phyloP scores from a whole-genome alignment of 2,113 vertebrate genomes.

The Mormoops blainvillei region DNA sequence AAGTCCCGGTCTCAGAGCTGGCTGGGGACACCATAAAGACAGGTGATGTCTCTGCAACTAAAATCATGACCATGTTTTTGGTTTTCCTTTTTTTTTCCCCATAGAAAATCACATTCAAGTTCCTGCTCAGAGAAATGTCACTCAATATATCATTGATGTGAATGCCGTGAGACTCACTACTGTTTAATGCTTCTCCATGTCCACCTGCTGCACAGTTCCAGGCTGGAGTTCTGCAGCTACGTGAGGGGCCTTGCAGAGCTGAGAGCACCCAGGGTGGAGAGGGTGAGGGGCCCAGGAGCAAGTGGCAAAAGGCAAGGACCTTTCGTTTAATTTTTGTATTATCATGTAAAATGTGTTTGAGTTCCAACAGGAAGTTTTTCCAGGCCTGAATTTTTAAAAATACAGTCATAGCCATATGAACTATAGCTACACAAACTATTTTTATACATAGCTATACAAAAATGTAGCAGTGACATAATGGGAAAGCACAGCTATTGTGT shows the following conservation, averaged over 20 bases:
- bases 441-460: not conserved
- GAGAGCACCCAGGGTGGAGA: fast-evolving
- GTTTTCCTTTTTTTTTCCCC: not conserved
- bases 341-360: not conserved
- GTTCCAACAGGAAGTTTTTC: not conserved
- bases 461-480: not conserved
- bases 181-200: not conserved
- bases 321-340: not conserved
- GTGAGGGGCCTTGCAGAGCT: not conserved
- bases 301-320: not conserved
- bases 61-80: not conserved
- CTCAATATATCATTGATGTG: not conserved
- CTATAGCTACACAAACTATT: not conserved
- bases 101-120: not conserved
- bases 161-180: not conserved
- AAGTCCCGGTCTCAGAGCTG: not conserved
- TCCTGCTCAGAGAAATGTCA: not conserved
- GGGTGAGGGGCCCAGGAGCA: not conserved
- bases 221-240: not conserved
- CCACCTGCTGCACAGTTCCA: not conserved
- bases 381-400: not conserved
- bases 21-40: not conserved
- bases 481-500: not conserved
- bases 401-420: not conserved
- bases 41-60: not conserved